Base-by-base conservation (phyloP, 2,797 vertebrate genomes). In the Echeneis naucrates region DNA sequence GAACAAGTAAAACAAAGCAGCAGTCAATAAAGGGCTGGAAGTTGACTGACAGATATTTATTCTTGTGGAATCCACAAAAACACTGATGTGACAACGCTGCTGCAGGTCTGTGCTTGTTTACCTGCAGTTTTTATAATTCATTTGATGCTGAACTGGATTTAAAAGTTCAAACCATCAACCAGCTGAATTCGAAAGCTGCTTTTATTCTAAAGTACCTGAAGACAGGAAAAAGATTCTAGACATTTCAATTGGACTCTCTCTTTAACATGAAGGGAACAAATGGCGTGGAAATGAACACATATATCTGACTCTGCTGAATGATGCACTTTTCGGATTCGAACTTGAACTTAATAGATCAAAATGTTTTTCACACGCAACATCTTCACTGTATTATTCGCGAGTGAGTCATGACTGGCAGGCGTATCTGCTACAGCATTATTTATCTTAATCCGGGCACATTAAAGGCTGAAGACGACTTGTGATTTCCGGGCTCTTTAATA, bases 401-500 rank as follows among this genome's bases (percentile, higher is more conserved):
- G 10, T 55, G 61, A 55, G 7, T 56, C 45, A 16, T 53, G 72
- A 70, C 40, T 56, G 27, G 42, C 63, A 56, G 57, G 11, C 35
- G 3, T 11, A 33, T 63, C 56, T 54, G 59, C 57, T 1, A 4
- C 21, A 32, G 44, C 23, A 3, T 73, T 75, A 64, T 74, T 72
- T 48, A 60, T 56, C 61, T 59, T 63, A 62, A 65, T 74, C 66
- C 51, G 33, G 32, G 65, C 64, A 71, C 55, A 66, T 69, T 70
- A 71, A 57, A 55, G 61, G 37, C 53, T 55, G n/a, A 48, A 57
- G 35, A 51, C 24, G 51, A 47, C 10, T 6, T 57, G 56, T 40
- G 26, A 72, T 75, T 77, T 50, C 37, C 4, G 30, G 53, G 30
- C 42, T 78, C 38, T 61, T 84, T 70, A 77, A 73, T 71, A 59